Percentiles rank a stretch among this genome's conserved stretches.
phyloP scores from a whole-genome alignment of 2,888 invertebrate genomes.

The Chironomus tentans region DNA sequence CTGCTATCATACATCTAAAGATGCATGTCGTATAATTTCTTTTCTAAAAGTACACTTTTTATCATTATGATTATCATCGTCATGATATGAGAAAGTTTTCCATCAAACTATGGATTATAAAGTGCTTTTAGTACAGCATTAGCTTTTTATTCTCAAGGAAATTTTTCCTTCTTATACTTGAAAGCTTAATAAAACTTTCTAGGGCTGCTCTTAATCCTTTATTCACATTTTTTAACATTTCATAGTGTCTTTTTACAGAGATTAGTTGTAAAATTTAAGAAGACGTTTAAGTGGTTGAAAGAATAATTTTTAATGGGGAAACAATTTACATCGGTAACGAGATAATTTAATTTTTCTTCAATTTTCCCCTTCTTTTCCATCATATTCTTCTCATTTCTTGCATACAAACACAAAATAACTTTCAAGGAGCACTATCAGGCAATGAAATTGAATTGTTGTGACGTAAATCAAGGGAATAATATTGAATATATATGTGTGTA shows the following conservation, averaged over 20 bases:
- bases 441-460: neutral
- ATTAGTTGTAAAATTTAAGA: no score
- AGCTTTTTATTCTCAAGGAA: neutral
- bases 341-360: neutral
- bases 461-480: neutral
- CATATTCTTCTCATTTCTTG: no score
- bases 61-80: neutral
- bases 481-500: neutral
- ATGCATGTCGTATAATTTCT: no score
- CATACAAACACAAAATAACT: neutral
- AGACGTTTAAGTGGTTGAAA: neutral
- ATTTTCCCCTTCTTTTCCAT: no score
- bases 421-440: neutral
- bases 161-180: neutral
- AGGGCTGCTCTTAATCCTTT: neutral
- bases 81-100: neutral
- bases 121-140: neutral
- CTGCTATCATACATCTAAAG: no score
- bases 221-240: no score
- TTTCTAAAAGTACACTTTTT: no score
- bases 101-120: neutral
- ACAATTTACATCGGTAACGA: neutral
- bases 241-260: no score
- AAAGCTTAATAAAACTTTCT: neutral
- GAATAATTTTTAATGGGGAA: neutral